These are phyloP conservation scores for Bombus pyrosoma DNA, from an alignment of 1,140 invertebrate genomes.

Conservation along the genomic window DNA sequence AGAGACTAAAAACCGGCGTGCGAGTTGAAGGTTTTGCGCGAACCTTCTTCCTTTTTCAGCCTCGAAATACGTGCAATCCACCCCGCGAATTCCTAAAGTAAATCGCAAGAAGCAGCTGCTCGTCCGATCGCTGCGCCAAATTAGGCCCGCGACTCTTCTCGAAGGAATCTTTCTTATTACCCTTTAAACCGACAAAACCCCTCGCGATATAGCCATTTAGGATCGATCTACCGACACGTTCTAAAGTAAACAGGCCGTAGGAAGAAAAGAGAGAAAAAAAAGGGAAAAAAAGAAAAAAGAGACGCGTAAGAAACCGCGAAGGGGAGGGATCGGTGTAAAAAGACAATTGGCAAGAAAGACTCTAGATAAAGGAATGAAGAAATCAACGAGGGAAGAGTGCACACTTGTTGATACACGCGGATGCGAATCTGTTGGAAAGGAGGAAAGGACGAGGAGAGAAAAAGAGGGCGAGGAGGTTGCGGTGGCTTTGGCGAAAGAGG, in stretches of 20 bases:
- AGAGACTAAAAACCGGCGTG: too few relatives aligned
- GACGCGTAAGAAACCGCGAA: background rate
- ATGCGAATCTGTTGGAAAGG: slow-evolving; percentile 22
- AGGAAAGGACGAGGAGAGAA: slow-evolving; percentile 35
- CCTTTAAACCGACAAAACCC: background rate
- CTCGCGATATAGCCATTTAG: background rate
- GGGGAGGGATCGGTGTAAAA: background rate
- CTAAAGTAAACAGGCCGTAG: background rate
- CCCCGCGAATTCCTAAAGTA: too few relatives aligned
- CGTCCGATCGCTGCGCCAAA: background rate
- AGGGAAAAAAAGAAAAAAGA: background rate
- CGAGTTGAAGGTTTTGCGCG: too few relatives aligned
- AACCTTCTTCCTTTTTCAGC: too few relatives aligned
- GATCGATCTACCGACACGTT: background rate
- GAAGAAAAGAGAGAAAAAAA: background rate
- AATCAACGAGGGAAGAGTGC: slow-evolving; percentile 37
- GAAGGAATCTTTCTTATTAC: background rate
- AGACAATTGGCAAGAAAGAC: background rate
- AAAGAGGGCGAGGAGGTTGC: slow-evolving; percentile 32
- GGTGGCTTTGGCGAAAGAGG: slow-evolving; percentile 7
- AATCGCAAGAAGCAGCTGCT: too few relatives aligned
- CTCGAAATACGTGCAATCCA: too few relatives aligned
- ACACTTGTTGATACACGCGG: slow-evolving; percentile 56
- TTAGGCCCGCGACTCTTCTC: background rate
- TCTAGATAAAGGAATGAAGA: slow-evolving; percentile 40